Evolutionary conservation across 1,140 invertebrate genomes (phyloP).

Genomic region (Drosophila auraria): DNA sequence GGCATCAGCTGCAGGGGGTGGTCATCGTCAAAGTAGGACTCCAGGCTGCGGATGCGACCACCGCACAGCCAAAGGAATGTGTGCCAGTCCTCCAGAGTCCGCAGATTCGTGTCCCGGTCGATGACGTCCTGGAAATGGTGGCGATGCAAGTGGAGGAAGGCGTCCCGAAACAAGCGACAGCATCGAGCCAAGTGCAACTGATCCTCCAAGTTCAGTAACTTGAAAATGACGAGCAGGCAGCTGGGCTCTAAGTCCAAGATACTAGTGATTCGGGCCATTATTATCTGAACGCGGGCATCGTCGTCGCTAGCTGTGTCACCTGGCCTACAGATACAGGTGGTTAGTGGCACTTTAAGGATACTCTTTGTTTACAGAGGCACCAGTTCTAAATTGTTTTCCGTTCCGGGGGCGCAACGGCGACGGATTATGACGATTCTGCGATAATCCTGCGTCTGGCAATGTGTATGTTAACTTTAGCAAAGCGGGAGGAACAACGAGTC

Average conservation of each 20-base stretch:
- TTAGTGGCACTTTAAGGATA: neutral
- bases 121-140: slow-evolving; percentile 52
- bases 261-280: slow-evolving; percentile 69
- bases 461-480: no score
- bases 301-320: slow-evolving; percentile 9
- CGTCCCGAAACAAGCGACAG: slow-evolving; percentile 63
- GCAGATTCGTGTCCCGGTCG: slow-evolving; percentile 56
- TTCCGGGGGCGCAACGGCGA: no score
- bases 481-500: no score
- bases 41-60: slow-evolving; percentile 41
- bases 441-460: no score
- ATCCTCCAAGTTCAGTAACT: slow-evolving; percentile 58
- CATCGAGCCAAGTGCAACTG: slow-evolving; percentile 67
- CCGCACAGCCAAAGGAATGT: slow-evolving; percentile 70
- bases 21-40: slow-evolving; percentile 65
- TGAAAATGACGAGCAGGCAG: slow-evolving; percentile 63
- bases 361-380: neutral
- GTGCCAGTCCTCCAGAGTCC: slow-evolving; percentile 65
- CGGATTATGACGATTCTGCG: no score
- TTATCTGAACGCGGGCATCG: slow-evolving; percentile 26
- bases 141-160: slow-evolving; percentile 59
- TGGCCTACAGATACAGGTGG: neutral
- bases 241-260: slow-evolving; percentile 63
- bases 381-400: no score
- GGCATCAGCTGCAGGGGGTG: slow-evolving; percentile 65